Conservation (phyloP, 2,888 invertebrate genomes). For the Agrilus cyanescens region DNA sequence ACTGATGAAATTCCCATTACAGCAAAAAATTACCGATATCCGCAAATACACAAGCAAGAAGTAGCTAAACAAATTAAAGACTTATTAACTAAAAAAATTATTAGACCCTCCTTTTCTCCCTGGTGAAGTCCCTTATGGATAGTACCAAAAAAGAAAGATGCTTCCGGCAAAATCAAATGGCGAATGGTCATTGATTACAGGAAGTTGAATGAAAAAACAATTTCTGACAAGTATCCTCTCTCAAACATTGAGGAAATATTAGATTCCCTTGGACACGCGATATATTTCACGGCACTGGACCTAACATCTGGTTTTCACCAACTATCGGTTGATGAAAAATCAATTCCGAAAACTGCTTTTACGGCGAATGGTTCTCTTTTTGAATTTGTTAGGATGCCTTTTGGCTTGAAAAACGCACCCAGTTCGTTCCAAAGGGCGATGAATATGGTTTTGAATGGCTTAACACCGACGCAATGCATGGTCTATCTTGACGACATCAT, state of each 20-base stretch:
- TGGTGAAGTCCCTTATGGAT: not conserved
- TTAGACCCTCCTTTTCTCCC: no score
- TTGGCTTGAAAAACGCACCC: constrained; percentile 26
- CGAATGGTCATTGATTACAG: constrained; percentile 28
- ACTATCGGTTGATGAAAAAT: constrained; percentile 16
- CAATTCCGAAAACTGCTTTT: constrained; percentile 24
- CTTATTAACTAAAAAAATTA: no score
- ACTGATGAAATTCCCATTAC: no score
- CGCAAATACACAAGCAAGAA: no score
- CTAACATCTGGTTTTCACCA: constrained; percentile 25
- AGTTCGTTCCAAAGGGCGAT: constrained; percentile 29
- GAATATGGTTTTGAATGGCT: constrained; percentile 18
- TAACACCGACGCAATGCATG: constrained; percentile 10
- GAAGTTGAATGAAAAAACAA: constrained; percentile 24
- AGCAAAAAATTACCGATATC: no score
- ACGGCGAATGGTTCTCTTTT: constrained; percentile 22
- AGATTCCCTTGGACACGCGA: constrained; percentile 17
- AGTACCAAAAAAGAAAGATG: constrained; percentile 12
- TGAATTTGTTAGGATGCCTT: constrained; percentile 23
- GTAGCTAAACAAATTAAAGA: no score
- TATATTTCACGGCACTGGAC: constrained; percentile 24
- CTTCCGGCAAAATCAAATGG: constrained; percentile 20
- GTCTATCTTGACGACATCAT: constrained; percentile 23
- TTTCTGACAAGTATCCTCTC: constrained; percentile 20
- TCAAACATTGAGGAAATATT: constrained; percentile 18